phyloP scores from a whole-genome alignment of 1,140 invertebrate genomes.

The Xylocopa sonorina region DNA sequence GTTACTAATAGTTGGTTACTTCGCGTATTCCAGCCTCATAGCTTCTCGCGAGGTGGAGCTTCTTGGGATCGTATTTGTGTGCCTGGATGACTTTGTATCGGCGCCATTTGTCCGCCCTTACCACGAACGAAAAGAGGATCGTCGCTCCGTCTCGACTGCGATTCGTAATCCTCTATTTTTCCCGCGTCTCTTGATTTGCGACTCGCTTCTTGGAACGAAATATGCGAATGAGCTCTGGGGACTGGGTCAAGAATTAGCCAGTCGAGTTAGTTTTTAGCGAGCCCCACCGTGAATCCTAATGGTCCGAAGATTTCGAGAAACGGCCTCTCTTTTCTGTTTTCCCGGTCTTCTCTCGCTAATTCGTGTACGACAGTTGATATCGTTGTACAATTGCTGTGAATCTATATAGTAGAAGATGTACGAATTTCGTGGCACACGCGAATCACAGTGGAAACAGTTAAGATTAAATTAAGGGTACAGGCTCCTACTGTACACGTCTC shows the following conservation, averaged over 20 bases:
- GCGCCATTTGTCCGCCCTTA: slow-evolving; percentile 42
- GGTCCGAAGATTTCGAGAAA: too few species aligned
- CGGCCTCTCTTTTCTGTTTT: too few species aligned
- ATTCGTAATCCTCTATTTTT: slow-evolving; percentile 3
- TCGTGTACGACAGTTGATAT: too few species aligned
- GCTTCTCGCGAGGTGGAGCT: slow-evolving; percentile 56
- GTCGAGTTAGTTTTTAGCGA: not conserved
- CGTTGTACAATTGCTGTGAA: too few species aligned
- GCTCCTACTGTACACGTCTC: too few species aligned
- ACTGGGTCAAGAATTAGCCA: slow-evolving; percentile 28
- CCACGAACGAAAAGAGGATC: slow-evolving; percentile 16
- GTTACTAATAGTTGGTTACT: slow-evolving; percentile 74
- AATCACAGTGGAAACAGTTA: too few species aligned
- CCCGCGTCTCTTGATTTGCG: slow-evolving; percentile 23
- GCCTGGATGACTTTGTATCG: slow-evolving; percentile 49
- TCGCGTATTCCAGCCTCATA: slow-evolving; percentile 69
- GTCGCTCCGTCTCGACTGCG: slow-evolving; percentile 8
- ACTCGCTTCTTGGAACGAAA: slow-evolving; percentile 28
- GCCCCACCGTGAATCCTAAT: not conserved
- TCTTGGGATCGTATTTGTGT: slow-evolving; percentile 67
- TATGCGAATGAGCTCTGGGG: not conserved
- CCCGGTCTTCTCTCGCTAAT: too few species aligned
- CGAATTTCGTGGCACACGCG: too few species aligned
- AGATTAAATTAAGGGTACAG: too few species aligned
- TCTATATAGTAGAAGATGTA: too few species aligned